Conservation (phyloP, 2,797 vertebrate species). For the Enteromius mattozi region DNA sequence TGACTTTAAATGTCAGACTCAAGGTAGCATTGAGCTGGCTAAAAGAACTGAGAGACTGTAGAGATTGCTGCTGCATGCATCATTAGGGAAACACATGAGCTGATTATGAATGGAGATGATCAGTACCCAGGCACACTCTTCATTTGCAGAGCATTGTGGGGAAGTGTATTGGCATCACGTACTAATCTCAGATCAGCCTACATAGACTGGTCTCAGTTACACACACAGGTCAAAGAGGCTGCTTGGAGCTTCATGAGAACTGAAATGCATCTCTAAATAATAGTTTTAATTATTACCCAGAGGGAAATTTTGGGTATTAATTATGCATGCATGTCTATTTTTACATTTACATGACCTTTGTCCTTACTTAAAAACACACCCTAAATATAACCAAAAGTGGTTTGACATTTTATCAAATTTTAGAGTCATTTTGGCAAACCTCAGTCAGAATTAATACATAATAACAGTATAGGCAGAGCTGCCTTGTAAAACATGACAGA, state of each 20-base stretch:
- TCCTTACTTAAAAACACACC: background rate
- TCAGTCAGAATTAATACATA: slow-evolving; percentile 77
- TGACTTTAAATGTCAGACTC: slow-evolving; percentile 66
- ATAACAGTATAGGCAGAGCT: slow-evolving; percentile 74
- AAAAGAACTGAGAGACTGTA: slow-evolving; percentile 38
- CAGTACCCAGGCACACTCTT: slow-evolving; percentile 42
- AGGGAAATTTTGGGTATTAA: background rate
- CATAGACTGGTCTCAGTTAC: slow-evolving; percentile 19
- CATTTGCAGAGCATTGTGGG: slow-evolving; percentile 31
- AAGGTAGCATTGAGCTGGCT: slow-evolving; percentile 54
- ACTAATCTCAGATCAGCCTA: slow-evolving; percentile 26
- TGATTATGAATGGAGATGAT: slow-evolving; percentile 60
- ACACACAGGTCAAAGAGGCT: slow-evolving; percentile 1
- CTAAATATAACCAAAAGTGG: background rate
- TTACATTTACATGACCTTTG: background rate
- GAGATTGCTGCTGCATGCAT: slow-evolving; percentile 54
- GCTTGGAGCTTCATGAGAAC: background rate
- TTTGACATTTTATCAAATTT: background rate
- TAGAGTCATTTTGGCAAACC: background rate
- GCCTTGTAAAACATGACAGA: slow-evolving; percentile 82
- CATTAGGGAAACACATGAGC: slow-evolving; percentile 63
- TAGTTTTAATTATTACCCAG: background rate
- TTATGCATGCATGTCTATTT: background rate
- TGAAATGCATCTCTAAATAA: background rate
- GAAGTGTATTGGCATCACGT: slow-evolving; percentile 24